Base-by-base conservation (phyloP, 2,888 invertebrate species). In the Hylaea fasciaria region DNA sequence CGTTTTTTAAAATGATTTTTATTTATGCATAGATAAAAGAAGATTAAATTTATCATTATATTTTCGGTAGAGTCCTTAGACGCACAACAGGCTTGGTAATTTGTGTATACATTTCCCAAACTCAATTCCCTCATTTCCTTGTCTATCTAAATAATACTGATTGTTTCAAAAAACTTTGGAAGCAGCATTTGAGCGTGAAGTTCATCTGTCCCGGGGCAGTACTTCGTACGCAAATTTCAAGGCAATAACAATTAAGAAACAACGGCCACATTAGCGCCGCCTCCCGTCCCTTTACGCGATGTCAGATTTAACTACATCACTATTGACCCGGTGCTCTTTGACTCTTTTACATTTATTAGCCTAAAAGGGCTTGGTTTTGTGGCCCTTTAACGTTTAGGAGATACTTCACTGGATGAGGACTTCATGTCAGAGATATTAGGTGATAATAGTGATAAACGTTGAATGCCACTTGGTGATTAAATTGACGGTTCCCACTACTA, bases 211-310 rank as follows among this genome's bases (percentile, higher is more conserved):
- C 60, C 60, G n/a, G 3, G 60, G 16, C 47, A 17, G 28, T 17
- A 47, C 55, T 60, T 47, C 13, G 55, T 17, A 47, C 12, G 53
- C 41, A 55, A 55, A 60, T 46, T 55, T 17, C 43, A 43, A 41
- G 29, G 50, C 28, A n/a, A 49, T 59, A 55, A 60, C 60, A 55
- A 55, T 60, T 60, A 55, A 60, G 50, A 43, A 29, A 17, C 48
- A 22, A 32, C 47, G 49, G 22, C 12, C 60, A 29, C 45, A 50
- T 60, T 60, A 60, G 55, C 55, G 50, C 50, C 46, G 17, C 44
- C 54, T 28, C 60, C 50, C 50, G 54, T 45, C 46, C 45, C 50
- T 60, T 55, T 46, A 60, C 50, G 54, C n/a, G 44, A 44, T 44
- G 52, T 44, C 43, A 52, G 52, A 52, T 44, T 52, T 52, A 44